A percentile compares a stretch with the other conserved stretches of the same genome.
Evolutionary conservation across 2,888 invertebrate species (phyloP).

Genomic region (Galerucella pusilla): DNA sequence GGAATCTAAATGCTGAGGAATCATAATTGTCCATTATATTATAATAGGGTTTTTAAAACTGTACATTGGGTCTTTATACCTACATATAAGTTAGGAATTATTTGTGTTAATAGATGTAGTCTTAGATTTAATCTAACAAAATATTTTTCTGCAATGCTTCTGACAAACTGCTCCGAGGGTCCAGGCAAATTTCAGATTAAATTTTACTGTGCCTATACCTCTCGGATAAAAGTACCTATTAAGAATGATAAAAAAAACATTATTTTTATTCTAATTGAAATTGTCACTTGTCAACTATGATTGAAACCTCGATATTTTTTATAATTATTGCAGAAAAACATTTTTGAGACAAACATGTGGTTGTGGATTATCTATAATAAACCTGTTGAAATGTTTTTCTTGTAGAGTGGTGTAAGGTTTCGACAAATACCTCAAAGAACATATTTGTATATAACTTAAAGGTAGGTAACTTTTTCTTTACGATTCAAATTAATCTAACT

Average conservation of each 20-base stretch:
- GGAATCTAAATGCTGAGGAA: too few relatives aligned
- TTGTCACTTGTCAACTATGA: too few relatives aligned
- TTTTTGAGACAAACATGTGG: neutral
- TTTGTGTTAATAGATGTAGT: neutral
- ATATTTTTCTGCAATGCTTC: neutral
- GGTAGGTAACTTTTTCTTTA: slow-evolving; percentile 21
- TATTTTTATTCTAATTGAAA: too few relatives aligned
- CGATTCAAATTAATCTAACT: neutral
- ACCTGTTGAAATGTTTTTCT: slow-evolving; percentile 18
- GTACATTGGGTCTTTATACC: neutral
- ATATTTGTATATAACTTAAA: neutral
- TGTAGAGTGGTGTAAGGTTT: slow-evolving; percentile 22
- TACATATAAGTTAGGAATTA: neutral
- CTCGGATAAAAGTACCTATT: too few relatives aligned
- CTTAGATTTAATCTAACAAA: neutral
- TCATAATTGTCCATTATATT: too few relatives aligned
- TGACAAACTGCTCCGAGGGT: neutral
- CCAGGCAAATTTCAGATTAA: too few relatives aligned
- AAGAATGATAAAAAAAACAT: too few relatives aligned
- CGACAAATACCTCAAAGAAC: neutral
- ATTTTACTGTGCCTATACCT: too few relatives aligned
- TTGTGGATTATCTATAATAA: neutral
- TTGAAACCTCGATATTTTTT: neutral
- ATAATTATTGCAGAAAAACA: neutral
- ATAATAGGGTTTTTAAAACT: neutral